Evolutionary conservation across 2,797 vertebrate species (phyloP), one percentile per base, ranked within the genome.

Genomic region (Cyclopterus lumpus): DNA sequence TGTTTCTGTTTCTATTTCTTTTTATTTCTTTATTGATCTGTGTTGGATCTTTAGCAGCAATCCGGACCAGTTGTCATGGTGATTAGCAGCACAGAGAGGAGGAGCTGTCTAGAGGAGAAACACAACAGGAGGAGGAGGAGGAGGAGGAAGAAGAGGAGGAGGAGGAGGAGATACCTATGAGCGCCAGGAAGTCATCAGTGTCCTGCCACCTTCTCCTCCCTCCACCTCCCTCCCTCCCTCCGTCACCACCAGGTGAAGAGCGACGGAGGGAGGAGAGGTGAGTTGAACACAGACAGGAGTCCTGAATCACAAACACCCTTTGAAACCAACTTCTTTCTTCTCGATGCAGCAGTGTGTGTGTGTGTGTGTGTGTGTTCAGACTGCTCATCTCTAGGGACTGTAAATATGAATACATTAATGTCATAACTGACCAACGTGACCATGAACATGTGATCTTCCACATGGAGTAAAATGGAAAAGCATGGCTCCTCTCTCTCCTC

Each of bases 21-120:
- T 94, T 94, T 90, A 92, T 93, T 94, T 95, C 92, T 95, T 95
- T 94, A 95, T 95, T 95, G 94, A 94, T 96, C 94, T 95, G 94
- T 95, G 92, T 94, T 94, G 95, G 93, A 95, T 95, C 94, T 95
- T 95, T 96, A 96, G 95, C 95, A 96, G 95, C 95, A 96, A 95
- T 96, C 94, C 94, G 92, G 93, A 96, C 92, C 91, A 91, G 90
- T 92, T 92, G 91, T 92, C 95, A 93, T 95, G 94, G 93, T 95
- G 94, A 94, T 95, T 96, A 96, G 95, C 95, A 96, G 95, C 95
- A 94, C 93, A 95, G 95, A 95, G 94, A 95, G 93, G 92, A 94
- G 94, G 93, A 94, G 91, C 89, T 93, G 89, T 94, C 93, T 94
- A 91, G 91, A 94, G 94, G 93, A 94, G 92, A 91, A 92, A 93